Base-by-base conservation (phyloP, 2,113 vertebrate species). In the Illadopsis cleaveri region DNA sequence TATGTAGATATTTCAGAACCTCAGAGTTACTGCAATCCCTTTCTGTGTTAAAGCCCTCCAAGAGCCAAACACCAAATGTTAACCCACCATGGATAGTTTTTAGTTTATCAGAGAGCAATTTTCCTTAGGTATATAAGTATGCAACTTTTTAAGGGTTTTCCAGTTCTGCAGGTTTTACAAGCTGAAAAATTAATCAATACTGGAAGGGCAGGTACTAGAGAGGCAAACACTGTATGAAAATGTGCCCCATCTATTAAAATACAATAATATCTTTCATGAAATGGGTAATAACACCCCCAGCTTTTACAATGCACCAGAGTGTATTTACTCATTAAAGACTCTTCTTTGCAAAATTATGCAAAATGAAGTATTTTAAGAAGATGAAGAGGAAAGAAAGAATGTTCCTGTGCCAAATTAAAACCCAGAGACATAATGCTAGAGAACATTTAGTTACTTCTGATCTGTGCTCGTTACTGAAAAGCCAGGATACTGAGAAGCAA, bases 371-470 rank as follows among this genome's bases (percentile, higher is more conserved):
- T 76, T 96, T 89, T 45, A 76, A 86, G 42, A 75, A n/a, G 70
- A 89, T 57, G n/a, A 71, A 71, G 33, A 78, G 40, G 48, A 71
- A 92, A 79, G 45, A 76, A 86, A n/a, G 40, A 62, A 50, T 24
- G 21, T 72, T 87, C 30, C 62, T 58, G 58, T 94, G 71, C 78
- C 87, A 94, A 77, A 91, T 80, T 77, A 88, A 93, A 90, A 69
- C 31, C 28, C 38, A 73, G 82, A 73, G 66, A 90, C 47, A 69
- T 92, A 82, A 92, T 47, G 66, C 75, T 90, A 86, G 78, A 84
- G 77, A 94, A 91, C 81, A 91, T 94, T 84, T 30, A 73, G 89
- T 96, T 94, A 94, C 44, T 75, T 82, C 45, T 87, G 48, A 44
- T 78, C 89, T 93, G 33, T 79, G 70, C 66, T 76, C 0, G 0